phyloP scores from a whole-genome alignment of 92 coral and sea anemone species.

The Pocillopora meandrina region DNA sequence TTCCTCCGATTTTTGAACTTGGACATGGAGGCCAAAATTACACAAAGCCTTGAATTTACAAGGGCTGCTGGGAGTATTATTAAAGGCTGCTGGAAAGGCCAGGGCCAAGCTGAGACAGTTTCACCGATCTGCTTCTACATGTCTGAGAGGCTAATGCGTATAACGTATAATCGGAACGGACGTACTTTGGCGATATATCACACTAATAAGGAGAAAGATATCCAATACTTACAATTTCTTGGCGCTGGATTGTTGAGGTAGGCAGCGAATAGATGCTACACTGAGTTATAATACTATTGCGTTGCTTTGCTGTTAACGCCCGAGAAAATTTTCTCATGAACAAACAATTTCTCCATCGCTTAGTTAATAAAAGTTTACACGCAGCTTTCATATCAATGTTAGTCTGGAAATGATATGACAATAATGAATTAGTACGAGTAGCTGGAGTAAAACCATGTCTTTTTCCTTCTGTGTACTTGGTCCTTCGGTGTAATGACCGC shows the following conservation, averaged over 20 bases:
- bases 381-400: too few relatives aligned
- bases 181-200: neutral
- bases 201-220: conserved; percentile 4
- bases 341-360: too few relatives aligned
- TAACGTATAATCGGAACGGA: neutral
- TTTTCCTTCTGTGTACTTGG: too few relatives aligned
- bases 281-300: too few relatives aligned
- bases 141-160: neutral
- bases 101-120: neutral
- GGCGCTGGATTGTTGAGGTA: conserved; percentile 45
- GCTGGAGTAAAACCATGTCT: too few relatives aligned
- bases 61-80: neutral
- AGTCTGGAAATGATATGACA: too few relatives aligned
- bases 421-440: too few relatives aligned
- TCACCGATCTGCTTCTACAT: conserved; percentile 13
- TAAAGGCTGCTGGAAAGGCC: conserved; percentile 18
- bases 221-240: conserved; percentile 36
- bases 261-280: neutral
- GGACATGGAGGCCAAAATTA: neutral
- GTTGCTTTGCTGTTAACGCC: too few relatives aligned
- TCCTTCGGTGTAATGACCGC: too few relatives aligned
- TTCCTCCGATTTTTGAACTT: neutral
- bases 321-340: too few relatives aligned
- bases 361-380: too few relatives aligned
- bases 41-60: neutral